Conservation (phyloP, 1,140 invertebrate species). For the Lasioglossum albipes region DNA sequence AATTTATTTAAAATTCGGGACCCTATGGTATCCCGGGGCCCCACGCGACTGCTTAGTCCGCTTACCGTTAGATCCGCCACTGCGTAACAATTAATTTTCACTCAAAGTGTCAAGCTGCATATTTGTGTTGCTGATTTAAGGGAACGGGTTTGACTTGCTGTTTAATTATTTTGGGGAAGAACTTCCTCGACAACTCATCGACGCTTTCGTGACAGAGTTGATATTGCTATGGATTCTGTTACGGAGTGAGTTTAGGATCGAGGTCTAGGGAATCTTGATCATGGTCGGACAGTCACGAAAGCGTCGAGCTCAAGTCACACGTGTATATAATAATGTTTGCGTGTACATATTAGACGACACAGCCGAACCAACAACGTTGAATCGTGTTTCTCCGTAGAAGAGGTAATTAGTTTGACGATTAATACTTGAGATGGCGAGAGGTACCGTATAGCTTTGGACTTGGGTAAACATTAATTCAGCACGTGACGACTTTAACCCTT, state of each 20-base stretch:
- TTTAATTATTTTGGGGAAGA: background rate
- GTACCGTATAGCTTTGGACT: constrained; percentile 36
- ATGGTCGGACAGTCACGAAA: background rate
- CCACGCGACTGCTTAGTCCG: too few species aligned
- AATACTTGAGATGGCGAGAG: constrained; percentile 19
- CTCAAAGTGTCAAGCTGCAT: too few species aligned
- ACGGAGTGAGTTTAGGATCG: too few species aligned
- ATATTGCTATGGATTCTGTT: too few species aligned
- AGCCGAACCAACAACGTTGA: background rate
- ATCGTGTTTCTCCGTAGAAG: background rate
- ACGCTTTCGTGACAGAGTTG: too few species aligned
- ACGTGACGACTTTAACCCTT: constrained; percentile 27
- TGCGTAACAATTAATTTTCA: too few species aligned
- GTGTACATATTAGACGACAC: constrained; percentile 31
- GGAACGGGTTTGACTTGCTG: background rate
- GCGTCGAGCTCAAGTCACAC: constrained; percentile 1
- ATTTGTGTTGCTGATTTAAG: too few species aligned
- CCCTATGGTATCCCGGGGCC: too few species aligned
- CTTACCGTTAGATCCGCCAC: too few species aligned
- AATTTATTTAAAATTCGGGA: too few species aligned
- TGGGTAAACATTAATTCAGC: constrained; percentile 41
- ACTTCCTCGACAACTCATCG: background rate
- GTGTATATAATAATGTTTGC: constrained; percentile 11
- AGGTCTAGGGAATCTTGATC: too few species aligned
- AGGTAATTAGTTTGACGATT: constrained; percentile 27